A percentile compares a stretch with the other conserved stretches of the same genome.
Conservation (phyloP, 2,113 vertebrate genomes). For the Hippolais icterina region DNA sequence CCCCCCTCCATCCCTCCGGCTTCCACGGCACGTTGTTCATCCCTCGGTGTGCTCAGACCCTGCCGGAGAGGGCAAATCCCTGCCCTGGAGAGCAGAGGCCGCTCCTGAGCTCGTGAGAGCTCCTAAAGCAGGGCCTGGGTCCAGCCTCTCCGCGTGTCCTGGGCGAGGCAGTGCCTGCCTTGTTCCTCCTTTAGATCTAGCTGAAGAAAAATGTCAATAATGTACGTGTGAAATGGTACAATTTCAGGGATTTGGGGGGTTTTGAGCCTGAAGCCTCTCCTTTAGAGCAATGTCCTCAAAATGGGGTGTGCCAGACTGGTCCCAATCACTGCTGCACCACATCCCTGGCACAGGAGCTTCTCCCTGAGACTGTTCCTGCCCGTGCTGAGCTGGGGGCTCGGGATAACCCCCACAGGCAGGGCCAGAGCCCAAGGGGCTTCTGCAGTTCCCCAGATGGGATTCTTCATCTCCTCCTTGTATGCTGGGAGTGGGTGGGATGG, state of each 20-base stretch:
- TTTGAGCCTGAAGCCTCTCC: neutral
- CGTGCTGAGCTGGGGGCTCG: fast-evolving
- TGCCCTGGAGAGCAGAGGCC: neutral
- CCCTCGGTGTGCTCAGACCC: neutral
- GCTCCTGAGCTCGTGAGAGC: neutral
- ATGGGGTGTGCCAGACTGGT: neutral
- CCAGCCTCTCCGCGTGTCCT: fast-evolving
- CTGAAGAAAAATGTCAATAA: neutral
- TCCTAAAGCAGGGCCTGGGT: neutral
- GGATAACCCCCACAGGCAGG: neutral
- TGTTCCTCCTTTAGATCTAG: neutral
- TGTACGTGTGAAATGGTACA: fast-evolving
- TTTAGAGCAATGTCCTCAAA: neutral
- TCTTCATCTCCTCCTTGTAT: neutral
- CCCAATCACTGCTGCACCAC: neutral
- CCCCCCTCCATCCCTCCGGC: neutral
- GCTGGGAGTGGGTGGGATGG: neutral
- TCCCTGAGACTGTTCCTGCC: neutral
- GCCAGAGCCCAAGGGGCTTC: neutral
- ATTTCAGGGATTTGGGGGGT: fast-evolving
- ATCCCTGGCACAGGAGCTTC: neutral
- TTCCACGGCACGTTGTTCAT: fast-evolving
- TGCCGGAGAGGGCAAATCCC: neutral
- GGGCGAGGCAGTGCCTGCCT: neutral
- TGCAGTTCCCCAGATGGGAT: neutral